A percentile compares a stretch with the other conserved stretches of the same genome.
Evolutionary conservation across 2,113 vertebrate species (phyloP).

Genomic region (Amazona vittata): DNA sequence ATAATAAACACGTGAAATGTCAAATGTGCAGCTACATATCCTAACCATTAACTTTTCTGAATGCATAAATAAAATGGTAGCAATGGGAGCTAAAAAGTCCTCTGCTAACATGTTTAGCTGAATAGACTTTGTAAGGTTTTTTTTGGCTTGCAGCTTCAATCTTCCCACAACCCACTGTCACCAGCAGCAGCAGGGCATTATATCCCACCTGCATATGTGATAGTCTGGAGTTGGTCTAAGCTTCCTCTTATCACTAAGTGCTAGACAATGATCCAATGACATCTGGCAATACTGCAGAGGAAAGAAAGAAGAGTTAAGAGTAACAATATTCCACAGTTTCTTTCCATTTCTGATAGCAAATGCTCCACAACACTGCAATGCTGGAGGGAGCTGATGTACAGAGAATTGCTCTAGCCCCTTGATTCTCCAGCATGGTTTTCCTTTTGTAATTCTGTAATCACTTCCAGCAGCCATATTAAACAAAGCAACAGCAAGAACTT

Average conservation of each 20-base stretch:
- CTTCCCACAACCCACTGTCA: not conserved
- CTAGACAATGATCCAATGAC: not conserved
- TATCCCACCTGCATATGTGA: not conserved
- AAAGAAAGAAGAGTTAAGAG: not conserved
- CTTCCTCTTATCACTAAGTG: not conserved
- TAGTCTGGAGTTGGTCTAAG: not conserved
- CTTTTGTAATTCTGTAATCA: not conserved
- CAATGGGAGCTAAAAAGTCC: not conserved
- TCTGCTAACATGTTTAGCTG: not conserved
- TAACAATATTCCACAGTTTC: not conserved
- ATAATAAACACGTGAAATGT: constrained; percentile 41
- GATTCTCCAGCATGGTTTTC: not conserved
- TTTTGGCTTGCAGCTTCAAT: not conserved
- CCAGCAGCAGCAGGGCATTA: not conserved
- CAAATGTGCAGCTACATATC: constrained; percentile 14
- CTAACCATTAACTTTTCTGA: constrained; percentile 35
- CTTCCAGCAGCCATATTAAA: not conserved
- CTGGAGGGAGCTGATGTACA: not conserved
- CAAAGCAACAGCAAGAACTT: not conserved
- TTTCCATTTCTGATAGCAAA: not conserved
- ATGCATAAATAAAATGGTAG: not conserved
- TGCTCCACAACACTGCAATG: not conserved
- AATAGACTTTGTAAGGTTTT: not conserved
- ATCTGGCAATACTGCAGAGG: not conserved
- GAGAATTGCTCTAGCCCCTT: not conserved